phyloP scores from a whole-genome alignment of 2,888 invertebrate species.

The Oxystoma pomonae region DNA sequence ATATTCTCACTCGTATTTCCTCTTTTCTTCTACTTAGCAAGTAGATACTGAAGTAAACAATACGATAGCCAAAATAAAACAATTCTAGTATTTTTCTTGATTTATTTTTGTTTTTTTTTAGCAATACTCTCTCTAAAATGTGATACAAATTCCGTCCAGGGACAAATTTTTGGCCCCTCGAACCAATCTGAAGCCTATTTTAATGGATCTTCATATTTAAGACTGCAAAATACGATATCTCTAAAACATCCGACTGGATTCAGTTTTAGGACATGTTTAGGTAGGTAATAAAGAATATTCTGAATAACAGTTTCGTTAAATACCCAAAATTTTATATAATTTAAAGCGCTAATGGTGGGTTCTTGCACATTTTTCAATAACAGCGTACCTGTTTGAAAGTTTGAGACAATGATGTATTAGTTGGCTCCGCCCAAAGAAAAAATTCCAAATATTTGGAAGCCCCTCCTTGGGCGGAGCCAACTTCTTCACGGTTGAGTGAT shows the following conservation, averaged over 20 bases:
- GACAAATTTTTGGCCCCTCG: constrained; percentile 49
- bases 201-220: constrained; percentile 74
- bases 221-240: constrained; percentile 67
- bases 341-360: not conserved
- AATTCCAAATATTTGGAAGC: too few relatives aligned
- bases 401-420: too few relatives aligned
- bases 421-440: too few relatives aligned
- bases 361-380: constrained; percentile 4
- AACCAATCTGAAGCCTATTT: constrained; percentile 77
- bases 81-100: too few relatives aligned
- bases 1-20: too few relatives aligned
- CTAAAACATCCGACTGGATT: constrained; percentile 77
- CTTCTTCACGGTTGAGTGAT: too few relatives aligned
- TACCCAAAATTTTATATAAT: constrained; percentile 1
- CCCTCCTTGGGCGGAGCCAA: too few relatives aligned
- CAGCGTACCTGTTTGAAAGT: not conserved
- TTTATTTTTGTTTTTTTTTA: constrained; percentile 16
- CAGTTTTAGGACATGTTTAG: constrained; percentile 77
- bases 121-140: constrained; percentile 21
- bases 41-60: too few relatives aligned
- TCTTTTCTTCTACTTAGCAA: too few relatives aligned
- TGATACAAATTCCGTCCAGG: constrained; percentile 16
- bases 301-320: too few relatives aligned
- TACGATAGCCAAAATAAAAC: too few relatives aligned
- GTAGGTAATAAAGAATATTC: constrained; percentile 34